A percentile compares a stretch with the other conserved stretches of the same genome.
Conservation (phyloP, 1,140 invertebrate species). For the Ceratosolen solmsi region DNA sequence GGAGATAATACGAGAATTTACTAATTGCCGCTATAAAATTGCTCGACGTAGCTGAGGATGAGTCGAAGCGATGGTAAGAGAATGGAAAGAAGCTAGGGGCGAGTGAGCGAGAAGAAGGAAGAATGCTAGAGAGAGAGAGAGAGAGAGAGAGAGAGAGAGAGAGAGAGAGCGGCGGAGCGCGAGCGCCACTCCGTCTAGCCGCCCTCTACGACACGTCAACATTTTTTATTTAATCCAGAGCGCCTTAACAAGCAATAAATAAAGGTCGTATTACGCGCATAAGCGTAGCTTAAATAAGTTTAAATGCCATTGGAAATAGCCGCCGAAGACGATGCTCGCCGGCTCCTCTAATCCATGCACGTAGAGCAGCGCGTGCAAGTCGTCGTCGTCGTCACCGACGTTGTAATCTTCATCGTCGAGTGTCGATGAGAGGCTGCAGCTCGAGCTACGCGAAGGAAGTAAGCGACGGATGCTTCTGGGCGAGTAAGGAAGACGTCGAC, state of each 20-base stretch:
- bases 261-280: conserved; percentile 69
- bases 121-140: neutral
- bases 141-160: neutral
- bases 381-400: no score
- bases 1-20: no score
- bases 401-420: no score
- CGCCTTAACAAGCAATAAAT: conserved; percentile 73
- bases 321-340: conserved; percentile 55
- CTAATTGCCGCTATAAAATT: neutral
- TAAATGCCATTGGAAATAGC: conserved; percentile 71
- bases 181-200: conserved; percentile 73
- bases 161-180: neutral
- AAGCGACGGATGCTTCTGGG: no score
- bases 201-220: conserved; percentile 67
- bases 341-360: neutral
- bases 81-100: no score
- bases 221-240: conserved; percentile 74
- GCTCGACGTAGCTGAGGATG: neutral
- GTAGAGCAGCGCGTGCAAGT: neutral
- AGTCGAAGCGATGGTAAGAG: no score
- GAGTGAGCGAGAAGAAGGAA: neutral
- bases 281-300: conserved; percentile 72
- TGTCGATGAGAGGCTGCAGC: no score
- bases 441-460: no score
- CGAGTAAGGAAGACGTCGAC: neutral